phyloP scores from a whole-genome alignment of 1,140 invertebrate genomes.

The Atta cephalotes region DNA sequence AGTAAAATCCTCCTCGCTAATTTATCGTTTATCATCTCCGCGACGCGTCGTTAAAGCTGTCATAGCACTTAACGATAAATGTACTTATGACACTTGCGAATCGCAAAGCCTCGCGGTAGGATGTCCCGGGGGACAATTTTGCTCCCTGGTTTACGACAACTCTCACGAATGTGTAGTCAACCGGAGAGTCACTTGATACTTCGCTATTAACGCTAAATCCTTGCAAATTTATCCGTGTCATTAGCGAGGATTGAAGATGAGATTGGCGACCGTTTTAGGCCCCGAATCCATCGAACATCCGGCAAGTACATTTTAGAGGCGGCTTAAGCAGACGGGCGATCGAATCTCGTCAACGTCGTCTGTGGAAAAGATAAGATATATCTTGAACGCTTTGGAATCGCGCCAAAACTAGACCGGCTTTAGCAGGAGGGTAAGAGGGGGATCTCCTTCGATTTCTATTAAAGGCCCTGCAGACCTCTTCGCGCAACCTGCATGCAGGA shows the following conservation, averaged over 20 bases:
- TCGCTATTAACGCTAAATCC: constrained; percentile 29
- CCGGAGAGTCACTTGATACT: background rate
- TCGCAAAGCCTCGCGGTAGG: constrained; percentile 23
- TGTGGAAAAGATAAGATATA: constrained; percentile 66
- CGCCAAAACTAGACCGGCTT: constrained; percentile 67
- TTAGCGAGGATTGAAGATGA: constrained; percentile 39
- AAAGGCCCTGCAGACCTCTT: constrained; percentile 64
- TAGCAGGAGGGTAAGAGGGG: constrained; percentile 10
- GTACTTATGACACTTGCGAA: constrained; percentile 44
- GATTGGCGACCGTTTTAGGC: constrained; percentile 34
- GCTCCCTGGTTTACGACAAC: constrained; percentile 19
- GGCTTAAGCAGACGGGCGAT: constrained; percentile 33
- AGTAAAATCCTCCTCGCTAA: constrained; percentile 46
- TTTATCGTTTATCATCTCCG: constrained; percentile 59
- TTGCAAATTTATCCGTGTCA: constrained; percentile 40
- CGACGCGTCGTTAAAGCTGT: constrained; percentile 45
- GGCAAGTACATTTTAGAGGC: constrained; percentile 19
- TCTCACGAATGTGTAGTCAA: background rate
- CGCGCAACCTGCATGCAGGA: constrained; percentile 70
- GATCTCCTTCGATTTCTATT: constrained; percentile 74
- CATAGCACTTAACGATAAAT: constrained; percentile 50
- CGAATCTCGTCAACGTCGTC: constrained; percentile 68
- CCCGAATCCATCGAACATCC: background rate
- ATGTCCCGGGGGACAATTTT: background rate
- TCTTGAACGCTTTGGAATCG: constrained; percentile 54